These are phyloP conservation scores for Carcinoscorpius rotundicauda DNA, from an alignment of 1,140 invertebrate species.

Conservation along the genomic window DNA sequence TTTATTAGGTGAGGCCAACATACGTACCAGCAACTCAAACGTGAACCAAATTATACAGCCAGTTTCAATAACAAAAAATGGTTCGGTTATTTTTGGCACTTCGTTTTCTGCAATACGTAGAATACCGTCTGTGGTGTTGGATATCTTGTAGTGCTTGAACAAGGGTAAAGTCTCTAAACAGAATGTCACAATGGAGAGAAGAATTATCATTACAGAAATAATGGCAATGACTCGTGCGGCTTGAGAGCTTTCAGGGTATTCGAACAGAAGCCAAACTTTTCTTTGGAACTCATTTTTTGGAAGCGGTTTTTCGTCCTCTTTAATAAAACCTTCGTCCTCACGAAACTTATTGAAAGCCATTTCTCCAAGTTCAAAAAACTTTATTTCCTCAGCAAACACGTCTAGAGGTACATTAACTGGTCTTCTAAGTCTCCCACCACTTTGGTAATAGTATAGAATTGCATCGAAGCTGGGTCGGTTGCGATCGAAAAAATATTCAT, in stretches of 20 bases:
- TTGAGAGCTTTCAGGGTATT: conserved; percentile 98
- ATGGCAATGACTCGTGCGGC: conserved; percentile 97
- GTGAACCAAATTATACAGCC: conserved; percentile 98
- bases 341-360: conserved; percentile 95
- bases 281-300: conserved; percentile 92
- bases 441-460: conserved; percentile 99
- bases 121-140: conserved; percentile 86
- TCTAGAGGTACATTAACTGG: conserved; percentile 97
- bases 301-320: conserved; percentile 85
- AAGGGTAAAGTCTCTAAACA: conserved; percentile 98
- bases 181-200: conserved; percentile 98
- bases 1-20: conserved; percentile 96
- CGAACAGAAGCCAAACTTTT: conserved; percentile 90
- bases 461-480: conserved; percentile 96
- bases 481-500: conserved; percentile 99
- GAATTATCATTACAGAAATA: conserved; percentile 97
- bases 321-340: conserved; percentile 35
- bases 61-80: conserved; percentile 96
- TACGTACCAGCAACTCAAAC: conserved; percentile 95
- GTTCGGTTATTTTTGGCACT: conserved; percentile 90
- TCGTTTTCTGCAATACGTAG: conserved; percentile 91
- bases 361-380: conserved; percentile 97
- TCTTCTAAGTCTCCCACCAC: conserved; percentile 84
- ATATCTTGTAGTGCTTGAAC: conserved; percentile 98
- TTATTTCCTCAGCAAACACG: conserved; percentile 96